Evolutionary conservation across 1,140 invertebrate genomes (phyloP), one percentile per base, ranked within the genome.

Genomic region (Araneus ventricosus): DNA sequence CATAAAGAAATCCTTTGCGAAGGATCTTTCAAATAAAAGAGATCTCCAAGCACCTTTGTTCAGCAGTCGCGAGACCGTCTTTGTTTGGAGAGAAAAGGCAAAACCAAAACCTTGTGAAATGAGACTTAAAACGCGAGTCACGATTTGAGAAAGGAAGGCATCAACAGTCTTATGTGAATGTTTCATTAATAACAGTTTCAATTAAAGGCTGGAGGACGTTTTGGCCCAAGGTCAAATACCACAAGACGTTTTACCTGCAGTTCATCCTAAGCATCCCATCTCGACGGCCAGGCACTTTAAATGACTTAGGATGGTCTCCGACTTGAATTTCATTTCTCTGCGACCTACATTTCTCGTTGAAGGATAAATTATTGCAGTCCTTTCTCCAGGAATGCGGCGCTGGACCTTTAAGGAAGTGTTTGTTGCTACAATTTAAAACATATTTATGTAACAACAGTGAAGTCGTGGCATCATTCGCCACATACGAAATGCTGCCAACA

Each of bases 141-240:
- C 34, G 52, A 59, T 22, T 61, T 34, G 22, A 59, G 45, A 34
- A 34, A 59, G 27, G 10, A 86, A 86, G 30, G 20, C 10, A 59
- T 17, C 10, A 86, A 61, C 45, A 86, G 70, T 34, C 27, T 34
- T 34, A 30, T 84, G 20, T 22, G 52, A 59, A 61, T 34, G 27
- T 37, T 85, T 85, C 82, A 85, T 85, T 85, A 85, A 57, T 85
- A 86, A 86, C 84, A 30, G 30, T n/a, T 27, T 86, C 84, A 59
- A 52, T 59, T 57, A 86, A 57, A 17, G n/a, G 45, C 8, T 59
- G 52, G 84, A 86, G 84, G 45, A 34, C 52, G 57, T 10, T 34
- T 22, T 61, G 30, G 17, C 17, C 45, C 52, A 86, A 86, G 84
- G 84, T 86, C 84, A 86, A 86, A 86, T 86, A 61, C 45, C 84